A percentile compares a stretch with the other conserved stretches of the same genome.
Conservation (phyloP, 1,140 invertebrate species). For the Rhagoletis zephyria region DNA sequence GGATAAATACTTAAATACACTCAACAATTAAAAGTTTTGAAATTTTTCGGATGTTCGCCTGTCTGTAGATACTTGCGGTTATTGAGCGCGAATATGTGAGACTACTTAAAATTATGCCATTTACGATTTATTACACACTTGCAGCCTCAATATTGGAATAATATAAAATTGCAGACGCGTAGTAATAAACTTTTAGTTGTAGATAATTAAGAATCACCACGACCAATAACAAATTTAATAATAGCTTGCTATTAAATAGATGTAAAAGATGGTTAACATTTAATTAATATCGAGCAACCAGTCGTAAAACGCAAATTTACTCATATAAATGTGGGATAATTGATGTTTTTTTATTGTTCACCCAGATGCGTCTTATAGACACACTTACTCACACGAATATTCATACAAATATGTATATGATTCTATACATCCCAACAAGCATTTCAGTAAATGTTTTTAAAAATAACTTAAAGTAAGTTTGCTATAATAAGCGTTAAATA, state of each 20-base stretch:
- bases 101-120: neutral
- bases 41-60: too few species aligned
- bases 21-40: too few species aligned
- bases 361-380: neutral
- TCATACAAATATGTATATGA: neutral
- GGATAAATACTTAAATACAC: too few species aligned
- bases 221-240: neutral
- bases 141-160: neutral
- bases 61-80: too few species aligned
- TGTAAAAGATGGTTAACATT: neutral
- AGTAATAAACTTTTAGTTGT: constrained; percentile 31
- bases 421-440: too few species aligned
- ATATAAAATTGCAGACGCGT: constrained; percentile 5
- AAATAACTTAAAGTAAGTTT: too few species aligned
- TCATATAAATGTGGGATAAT: constrained; percentile 34
- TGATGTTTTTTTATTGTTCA: constrained; percentile 2
- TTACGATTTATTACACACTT: constrained; percentile 7
- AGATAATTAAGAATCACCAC: constrained; percentile 42
- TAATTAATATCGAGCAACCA: constrained; percentile 19
- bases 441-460: too few species aligned
- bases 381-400: neutral
- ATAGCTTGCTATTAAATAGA: constrained; percentile 9
- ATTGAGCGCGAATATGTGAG: neutral
- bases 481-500: too few species aligned
- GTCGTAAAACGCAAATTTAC: constrained; percentile 42